Evolutionary conservation across 2,113 vertebrate species (phyloP), one percentile per base, ranked within the genome.

Genomic region (Solea solea): DNA sequence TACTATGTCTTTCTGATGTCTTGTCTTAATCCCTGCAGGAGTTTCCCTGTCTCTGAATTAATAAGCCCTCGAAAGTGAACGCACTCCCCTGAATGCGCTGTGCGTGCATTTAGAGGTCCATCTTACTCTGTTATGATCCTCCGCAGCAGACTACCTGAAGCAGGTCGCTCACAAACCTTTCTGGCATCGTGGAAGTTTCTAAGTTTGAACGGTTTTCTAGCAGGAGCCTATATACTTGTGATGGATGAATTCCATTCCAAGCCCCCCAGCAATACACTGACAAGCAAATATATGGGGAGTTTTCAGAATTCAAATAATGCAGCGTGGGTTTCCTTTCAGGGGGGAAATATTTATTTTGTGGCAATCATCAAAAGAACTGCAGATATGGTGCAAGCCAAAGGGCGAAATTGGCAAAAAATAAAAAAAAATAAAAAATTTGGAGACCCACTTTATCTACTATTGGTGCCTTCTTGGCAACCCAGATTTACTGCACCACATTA

Each of bases 11-110:
- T 85, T 84, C 69, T 74, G 64, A 27, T 69, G 78, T 87, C 80
- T 87, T n/a, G 39, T 76, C 82, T 79, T 28, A 56, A 88, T 88
- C 84, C 87, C 88, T 82, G 76, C 79, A 89, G 86, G 79, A 88
- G 81, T 84, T 46, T 52, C 80, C 76, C 76, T 56, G 81, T 82
- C 81, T 82, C 80, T 21, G 76, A 84, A 87, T 81, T 91, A 88
- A 88, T 88, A 86, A 87, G 83, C 65, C 82, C 89, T 86, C 90
- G 86, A 90, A 86, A 92, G 84, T 8, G 40, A 69, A 62, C 63
- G 21, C 21, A 45, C 63, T 75, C 61, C 21, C 69, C 68, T 57
- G 64, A 72, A 85, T 84, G 72, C 71, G 78, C 78, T 79, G 60
- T 60, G 74, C 79, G 74, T 73, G 82, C 79, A 85, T 90, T 84